A percentile compares a stretch with the other conserved stretches of the same genome.
phyloP scores from a whole-genome alignment of 2,888 invertebrate species.

The Rhagophthalmus giganteus region DNA sequence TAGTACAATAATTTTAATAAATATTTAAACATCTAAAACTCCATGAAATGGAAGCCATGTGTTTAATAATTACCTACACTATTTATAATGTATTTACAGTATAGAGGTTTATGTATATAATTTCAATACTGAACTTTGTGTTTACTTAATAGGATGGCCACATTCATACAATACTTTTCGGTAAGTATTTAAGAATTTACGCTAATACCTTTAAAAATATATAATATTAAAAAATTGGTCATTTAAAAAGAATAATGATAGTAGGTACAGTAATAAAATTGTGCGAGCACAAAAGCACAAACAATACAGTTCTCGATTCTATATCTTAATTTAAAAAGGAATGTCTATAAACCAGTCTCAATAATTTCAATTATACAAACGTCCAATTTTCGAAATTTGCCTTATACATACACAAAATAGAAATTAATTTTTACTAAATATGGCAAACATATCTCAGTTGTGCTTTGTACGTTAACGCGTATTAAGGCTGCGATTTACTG shows the following conservation, averaged over 20 bases:
- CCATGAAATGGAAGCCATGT: constrained; percentile 42
- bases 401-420: constrained; percentile 6
- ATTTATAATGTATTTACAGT: constrained; percentile 41
- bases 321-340: constrained; percentile 12
- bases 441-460: constrained; percentile 17
- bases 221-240: constrained; percentile 28
- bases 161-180: constrained; percentile 25
- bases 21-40: constrained; percentile 40
- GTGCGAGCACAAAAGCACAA: constrained; percentile 27
- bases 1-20: constrained; percentile 39
- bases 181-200: constrained; percentile 16
- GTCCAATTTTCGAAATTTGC: neutral
- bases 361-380: neutral
- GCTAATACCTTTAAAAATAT: constrained; percentile 10
- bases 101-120: constrained; percentile 40
- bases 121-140: constrained; percentile 48
- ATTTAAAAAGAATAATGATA: no score
- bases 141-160: constrained; percentile 47
- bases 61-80: constrained; percentile 38
- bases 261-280: constrained; percentile 26
- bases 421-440: constrained; percentile 12
- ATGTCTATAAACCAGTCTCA: constrained; percentile 20
- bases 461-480: constrained; percentile 17
- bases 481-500: constrained; percentile 12
- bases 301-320: no score